Evolutionary conservation across 2,797 vertebrate species (phyloP), one percentile per base, ranked within the genome.

Genomic region (Ctenopoma kingsleyae): DNA sequence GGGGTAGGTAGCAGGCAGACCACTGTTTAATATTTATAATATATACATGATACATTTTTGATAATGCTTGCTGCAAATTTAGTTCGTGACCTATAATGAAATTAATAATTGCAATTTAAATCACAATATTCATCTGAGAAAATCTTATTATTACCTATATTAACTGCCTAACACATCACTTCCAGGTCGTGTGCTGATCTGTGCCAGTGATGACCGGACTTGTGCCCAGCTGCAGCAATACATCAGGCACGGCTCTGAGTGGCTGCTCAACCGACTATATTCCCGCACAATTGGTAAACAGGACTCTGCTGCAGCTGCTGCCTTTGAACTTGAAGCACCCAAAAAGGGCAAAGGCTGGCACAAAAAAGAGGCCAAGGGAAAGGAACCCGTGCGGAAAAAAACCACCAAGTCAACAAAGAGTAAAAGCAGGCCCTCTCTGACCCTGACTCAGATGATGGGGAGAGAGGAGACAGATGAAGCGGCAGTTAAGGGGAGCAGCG

Each of bases 191-290:
- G 95, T 98, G 22, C 89, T 99, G 58, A 99, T 99, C 74, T 99
- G 98, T 76, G 98, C 97, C 68, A 98, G 95, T 2, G 98, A 99
- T 8, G 97, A 99, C 90, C 91, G 96, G 52, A 97, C 97, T 0
- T 99, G 98, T 46, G 95, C 96, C 15, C 98, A 99, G 92, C 95
- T 99, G 57, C 94, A 95, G 74, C 96, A 98, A 83, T 97, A 78
- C 27, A 93, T 99, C 76, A 84, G 87, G 3, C 63, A 82, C 5
- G 96, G 97, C 62, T 89, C 96, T 0, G 95, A 97, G 47, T 84
- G 91, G 60, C 93, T 99, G 66, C 82, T 99, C 41, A 89, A 91
- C 61, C 93, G 95, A 7, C 94, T 99, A 0, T 99, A 97, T 51
- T 79, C 89, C 19, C 97, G 96, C 77, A 97, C 95, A 1, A 89